These are phyloP conservation scores for Sarcophaga carnaria DNA, from an alignment of 2,888 invertebrate species.

Conservation along the genomic window DNA sequence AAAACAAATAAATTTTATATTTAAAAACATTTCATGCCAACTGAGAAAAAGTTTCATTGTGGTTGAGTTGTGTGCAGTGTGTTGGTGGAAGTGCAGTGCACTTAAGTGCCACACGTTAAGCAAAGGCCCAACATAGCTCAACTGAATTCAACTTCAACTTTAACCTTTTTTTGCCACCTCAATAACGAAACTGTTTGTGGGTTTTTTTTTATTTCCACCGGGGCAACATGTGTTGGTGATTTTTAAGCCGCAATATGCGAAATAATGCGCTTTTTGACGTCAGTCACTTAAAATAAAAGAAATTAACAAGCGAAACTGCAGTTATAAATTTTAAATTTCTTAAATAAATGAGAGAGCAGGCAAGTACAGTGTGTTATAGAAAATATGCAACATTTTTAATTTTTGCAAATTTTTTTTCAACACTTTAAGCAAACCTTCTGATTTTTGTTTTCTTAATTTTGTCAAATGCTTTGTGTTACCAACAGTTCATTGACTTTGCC, in stretches of 20 bases:
- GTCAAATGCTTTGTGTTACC: too few relatives aligned
- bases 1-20: background rate
- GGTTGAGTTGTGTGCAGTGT: too few relatives aligned
- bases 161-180: slow-evolving; percentile 56
- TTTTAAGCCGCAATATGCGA: background rate
- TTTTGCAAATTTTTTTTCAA: too few relatives aligned
- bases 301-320: too few relatives aligned
- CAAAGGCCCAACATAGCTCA: background rate
- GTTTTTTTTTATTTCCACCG: background rate
- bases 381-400: too few relatives aligned
- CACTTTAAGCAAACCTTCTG: too few relatives aligned
- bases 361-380: too few relatives aligned
- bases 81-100: background rate
- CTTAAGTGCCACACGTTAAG: background rate
- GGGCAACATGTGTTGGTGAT: background rate
- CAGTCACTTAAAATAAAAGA: too few relatives aligned
- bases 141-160: slow-evolving; percentile 33
- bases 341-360: too few relatives aligned
- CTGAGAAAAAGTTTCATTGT: background rate
- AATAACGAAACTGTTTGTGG: background rate
- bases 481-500: too few relatives aligned
- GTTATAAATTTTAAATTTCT: too few relatives aligned
- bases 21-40: background rate
- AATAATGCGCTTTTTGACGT: background rate
- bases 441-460: too few relatives aligned